These are phyloP conservation scores for Trissoscelio sp. DNA, from an alignment of 2,888 invertebrate species.

Conservation along the genomic window DNA sequence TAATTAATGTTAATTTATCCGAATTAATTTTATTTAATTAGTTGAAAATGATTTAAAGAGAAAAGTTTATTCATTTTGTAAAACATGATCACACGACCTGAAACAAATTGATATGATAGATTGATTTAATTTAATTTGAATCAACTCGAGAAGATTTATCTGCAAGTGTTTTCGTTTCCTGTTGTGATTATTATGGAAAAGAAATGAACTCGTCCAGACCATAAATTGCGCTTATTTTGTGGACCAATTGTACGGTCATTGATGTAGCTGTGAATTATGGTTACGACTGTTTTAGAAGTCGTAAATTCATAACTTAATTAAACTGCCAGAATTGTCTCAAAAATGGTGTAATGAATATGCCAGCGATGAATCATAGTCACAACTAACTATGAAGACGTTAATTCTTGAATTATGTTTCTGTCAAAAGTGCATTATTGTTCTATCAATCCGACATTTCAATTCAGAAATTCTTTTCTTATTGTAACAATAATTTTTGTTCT, in stretches of 20 bases:
- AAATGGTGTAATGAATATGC: slow-evolving; percentile 31
- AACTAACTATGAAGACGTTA: slow-evolving; percentile 26
- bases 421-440: slow-evolving; percentile 37
- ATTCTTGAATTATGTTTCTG: slow-evolving; percentile 40
- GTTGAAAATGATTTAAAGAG: no score
- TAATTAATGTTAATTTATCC: no score
- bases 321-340: slow-evolving; percentile 38
- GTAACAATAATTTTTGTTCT: neutral
- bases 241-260: slow-evolving; percentile 13
- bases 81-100: neutral
- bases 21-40: no score
- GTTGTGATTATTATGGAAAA: neutral
- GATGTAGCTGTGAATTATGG: slow-evolving; percentile 20
- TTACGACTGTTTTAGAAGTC: slow-evolving; percentile 17
- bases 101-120: neutral
- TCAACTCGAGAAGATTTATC: neutral
- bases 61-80: no score
- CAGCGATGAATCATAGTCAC: slow-evolving; percentile 31
- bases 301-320: slow-evolving; percentile 39
- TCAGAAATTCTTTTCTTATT: neutral
- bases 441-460: slow-evolving; percentile 21
- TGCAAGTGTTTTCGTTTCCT: neutral
- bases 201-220: neutral
- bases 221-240: neutral
- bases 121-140: neutral